These are phyloP conservation scores for Delichon dasypus DNA, from an alignment of 2,797 vertebrate species.

Conservation along the genomic window DNA sequence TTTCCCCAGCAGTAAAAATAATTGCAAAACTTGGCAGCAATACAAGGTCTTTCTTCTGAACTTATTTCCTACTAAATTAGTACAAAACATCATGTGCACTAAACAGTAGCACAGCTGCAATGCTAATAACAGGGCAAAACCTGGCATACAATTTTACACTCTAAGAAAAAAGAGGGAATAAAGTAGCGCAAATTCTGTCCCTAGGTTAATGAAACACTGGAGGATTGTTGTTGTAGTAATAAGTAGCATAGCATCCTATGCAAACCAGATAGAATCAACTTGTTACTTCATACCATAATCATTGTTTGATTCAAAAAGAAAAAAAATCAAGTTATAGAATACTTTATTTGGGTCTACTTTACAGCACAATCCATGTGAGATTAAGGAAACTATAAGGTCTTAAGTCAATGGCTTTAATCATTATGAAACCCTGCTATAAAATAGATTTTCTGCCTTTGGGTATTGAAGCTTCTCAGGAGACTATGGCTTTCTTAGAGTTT, in stretches of 20 bases:
- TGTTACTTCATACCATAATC: not conserved
- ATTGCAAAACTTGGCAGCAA: not conserved
- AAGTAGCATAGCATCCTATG: not conserved
- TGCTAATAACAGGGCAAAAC: not conserved
- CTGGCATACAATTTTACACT: not conserved
- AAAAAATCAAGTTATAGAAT: not conserved
- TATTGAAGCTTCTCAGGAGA: conserved; percentile 13
- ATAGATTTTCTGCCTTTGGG: conserved; percentile 4
- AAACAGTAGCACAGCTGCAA: not conserved
- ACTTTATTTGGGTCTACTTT: not conserved
- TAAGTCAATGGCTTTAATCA: conserved; percentile 35
- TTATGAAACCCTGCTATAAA: conserved; percentile 16
- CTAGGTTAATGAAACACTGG: not conserved
- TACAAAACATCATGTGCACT: not conserved
- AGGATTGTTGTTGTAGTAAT: not conserved
- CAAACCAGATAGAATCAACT: not conserved
- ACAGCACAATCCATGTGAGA: not conserved
- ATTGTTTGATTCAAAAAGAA: not conserved
- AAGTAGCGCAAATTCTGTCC: not conserved
- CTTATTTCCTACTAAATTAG: not conserved
- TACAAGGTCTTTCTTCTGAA: not conserved
- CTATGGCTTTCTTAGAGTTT: not conserved
- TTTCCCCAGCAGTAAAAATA: not conserved
- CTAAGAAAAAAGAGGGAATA: not conserved
- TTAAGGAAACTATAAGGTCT: conserved; percentile 31